Percentiles rank a stretch among this genome's conserved stretches.
These are phyloP conservation scores for Helogale parvula DNA, from an alignment of 2,113 vertebrate species.

Conservation along the genomic window DNA sequence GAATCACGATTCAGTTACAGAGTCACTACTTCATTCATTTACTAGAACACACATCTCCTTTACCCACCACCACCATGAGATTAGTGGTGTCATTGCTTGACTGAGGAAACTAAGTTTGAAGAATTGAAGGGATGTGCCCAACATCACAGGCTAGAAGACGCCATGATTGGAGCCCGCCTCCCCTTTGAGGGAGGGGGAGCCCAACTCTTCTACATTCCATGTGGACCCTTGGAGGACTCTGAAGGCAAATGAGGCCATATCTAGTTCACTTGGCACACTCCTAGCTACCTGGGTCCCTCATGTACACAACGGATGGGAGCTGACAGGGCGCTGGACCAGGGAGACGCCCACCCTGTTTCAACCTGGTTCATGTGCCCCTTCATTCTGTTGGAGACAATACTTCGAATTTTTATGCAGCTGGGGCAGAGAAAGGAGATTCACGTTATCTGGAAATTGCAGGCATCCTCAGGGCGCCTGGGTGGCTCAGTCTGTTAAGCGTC, in stretches of 20 bases:
- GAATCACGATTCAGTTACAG: neutral
- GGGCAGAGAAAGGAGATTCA: neutral
- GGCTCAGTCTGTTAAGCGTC: too few species aligned
- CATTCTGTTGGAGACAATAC: neutral
- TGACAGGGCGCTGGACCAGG: neutral
- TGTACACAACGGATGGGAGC: neutral
- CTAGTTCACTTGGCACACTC: neutral
- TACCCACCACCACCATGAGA: too few species aligned
- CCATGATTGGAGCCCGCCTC: neutral
- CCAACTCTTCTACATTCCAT: neutral
- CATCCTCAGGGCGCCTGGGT: too few species aligned
- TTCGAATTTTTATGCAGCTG: neutral
- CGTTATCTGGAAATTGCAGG: neutral
- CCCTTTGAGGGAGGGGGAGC: neutral
- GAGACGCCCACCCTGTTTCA: neutral
- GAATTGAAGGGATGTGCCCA: neutral
- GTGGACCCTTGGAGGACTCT: neutral
- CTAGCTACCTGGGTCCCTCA: neutral
- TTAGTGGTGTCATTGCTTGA: neutral
- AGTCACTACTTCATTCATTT: neutral
- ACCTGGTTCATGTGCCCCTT: neutral
- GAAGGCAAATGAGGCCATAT: neutral
- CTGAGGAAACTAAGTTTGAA: neutral
- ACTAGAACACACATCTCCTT: neutral
- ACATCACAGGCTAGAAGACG: neutral